A percentile compares a stretch with the other conserved stretches of the same genome.
These are phyloP conservation scores for Drosophila triauraria DNA, from an alignment of 1,140 invertebrate genomes.

Conservation along the genomic window DNA sequence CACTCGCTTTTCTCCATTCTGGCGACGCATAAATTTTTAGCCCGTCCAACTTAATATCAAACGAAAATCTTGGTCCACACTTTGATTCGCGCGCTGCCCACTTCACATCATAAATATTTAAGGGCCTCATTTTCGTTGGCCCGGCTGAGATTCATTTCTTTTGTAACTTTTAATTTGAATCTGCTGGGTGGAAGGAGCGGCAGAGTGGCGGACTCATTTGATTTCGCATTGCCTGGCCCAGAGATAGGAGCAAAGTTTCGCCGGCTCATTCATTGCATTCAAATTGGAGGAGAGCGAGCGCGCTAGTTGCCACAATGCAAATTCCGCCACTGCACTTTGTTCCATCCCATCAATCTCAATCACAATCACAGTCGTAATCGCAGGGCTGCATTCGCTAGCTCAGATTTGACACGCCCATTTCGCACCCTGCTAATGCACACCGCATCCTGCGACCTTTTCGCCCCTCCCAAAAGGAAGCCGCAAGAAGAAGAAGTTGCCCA, in stretches of 20 bases:
- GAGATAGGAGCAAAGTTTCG: constrained; percentile 73
- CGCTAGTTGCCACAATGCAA: constrained; percentile 56
- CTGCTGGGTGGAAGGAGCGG: constrained; percentile 8
- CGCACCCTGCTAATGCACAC: constrained; percentile 47
- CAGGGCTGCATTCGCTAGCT: constrained; percentile 46
- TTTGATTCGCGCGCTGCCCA: constrained; percentile 61
- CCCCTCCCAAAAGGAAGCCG: constrained; percentile 23
- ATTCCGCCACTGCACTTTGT: constrained; percentile 49
- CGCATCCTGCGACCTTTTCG: constrained; percentile 4
- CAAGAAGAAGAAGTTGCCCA: constrained; percentile 56
- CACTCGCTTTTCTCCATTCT: constrained; percentile 16
- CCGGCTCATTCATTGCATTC: constrained; percentile 73
- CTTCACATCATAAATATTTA: constrained; percentile 82
- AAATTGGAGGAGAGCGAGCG: constrained; percentile 51
- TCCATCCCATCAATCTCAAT: constrained; percentile 66
- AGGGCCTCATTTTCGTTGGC: constrained; percentile 66
- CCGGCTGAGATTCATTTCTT: constrained; percentile 74
- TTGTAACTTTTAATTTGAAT: constrained; percentile 82
- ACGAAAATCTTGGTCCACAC: constrained; percentile 65
- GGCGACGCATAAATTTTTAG: constrained; percentile 71
- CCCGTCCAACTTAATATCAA: constrained; percentile 77
- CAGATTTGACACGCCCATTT: constrained; percentile 45
- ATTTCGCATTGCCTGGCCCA: constrained; percentile 54
- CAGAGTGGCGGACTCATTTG: constrained; percentile 52
- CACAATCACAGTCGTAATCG: constrained; percentile 42